Conservation (phyloP, 2,113 vertebrate species). For the Prochilodus magdalenae region DNA sequence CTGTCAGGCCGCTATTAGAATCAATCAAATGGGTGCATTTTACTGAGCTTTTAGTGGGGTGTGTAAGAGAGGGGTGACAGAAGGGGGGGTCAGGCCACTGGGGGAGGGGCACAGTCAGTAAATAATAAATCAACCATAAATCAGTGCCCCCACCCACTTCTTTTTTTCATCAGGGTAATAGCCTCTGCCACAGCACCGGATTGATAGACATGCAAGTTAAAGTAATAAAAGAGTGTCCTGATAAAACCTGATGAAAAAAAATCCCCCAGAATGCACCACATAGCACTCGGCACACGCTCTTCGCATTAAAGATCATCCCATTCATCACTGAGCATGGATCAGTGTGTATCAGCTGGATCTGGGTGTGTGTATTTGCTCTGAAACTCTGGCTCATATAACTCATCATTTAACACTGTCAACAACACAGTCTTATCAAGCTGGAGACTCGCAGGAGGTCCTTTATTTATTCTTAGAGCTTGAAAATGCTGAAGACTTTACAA, state of each 20-base stretch:
- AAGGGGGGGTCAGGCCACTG: not conserved
- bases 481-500: no score
- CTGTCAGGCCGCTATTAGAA: conserved; percentile 77
- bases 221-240: conserved; percentile 48
- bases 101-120: conserved; percentile 67
- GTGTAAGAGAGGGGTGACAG: conserved; percentile 48
- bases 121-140: conserved; percentile 82
- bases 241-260: conserved; percentile 43
- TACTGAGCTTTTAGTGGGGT: conserved; percentile 71
- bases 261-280: conserved; percentile 39
- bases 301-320: conserved; percentile 27
- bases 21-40: conserved; percentile 82
- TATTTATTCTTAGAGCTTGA: not conserved
- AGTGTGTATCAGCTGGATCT: conserved; percentile 2
- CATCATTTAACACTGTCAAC: conserved; percentile 1
- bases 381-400: conserved; percentile 1
- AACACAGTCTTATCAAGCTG: not conserved
- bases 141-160: conserved; percentile 58
- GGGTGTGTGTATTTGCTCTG: not conserved
- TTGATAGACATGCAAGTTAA: conserved; percentile 40
- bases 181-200: conserved; percentile 50
- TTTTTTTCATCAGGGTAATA: conserved; percentile 62
- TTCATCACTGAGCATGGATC: conserved; percentile 38
- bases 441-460: not conserved
- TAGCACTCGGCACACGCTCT: conserved; percentile 28